phyloP scores from a whole-genome alignment of 2,797 vertebrate genomes.

The Paratrypauchen microcephalus region DNA sequence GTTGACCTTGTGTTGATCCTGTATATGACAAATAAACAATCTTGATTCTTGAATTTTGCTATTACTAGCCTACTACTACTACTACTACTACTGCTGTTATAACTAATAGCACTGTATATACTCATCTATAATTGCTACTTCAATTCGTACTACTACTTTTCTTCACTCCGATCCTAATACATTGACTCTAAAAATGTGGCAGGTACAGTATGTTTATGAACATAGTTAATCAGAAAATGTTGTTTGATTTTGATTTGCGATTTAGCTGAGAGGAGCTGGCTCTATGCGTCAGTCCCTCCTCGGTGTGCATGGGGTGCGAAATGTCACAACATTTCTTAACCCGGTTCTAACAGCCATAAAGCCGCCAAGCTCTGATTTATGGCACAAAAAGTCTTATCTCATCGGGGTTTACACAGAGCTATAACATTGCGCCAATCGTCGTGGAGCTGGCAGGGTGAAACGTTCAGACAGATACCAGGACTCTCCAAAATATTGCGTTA shows the following conservation, averaged over 20 bases:
- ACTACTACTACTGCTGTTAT: too few species aligned
- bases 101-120: too few species aligned
- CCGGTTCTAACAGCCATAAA: not conserved
- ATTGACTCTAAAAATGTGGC: too few species aligned
- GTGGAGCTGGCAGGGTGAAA: not conserved
- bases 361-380: constrained; percentile 5
- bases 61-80: too few species aligned
- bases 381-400: constrained; percentile 9
- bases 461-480: constrained; percentile 23
- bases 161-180: too few species aligned
- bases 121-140: too few species aligned
- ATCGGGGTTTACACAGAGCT: not conserved
- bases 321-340: constrained; percentile 6
- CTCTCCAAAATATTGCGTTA: constrained; percentile 19
- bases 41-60: too few species aligned
- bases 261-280: not conserved
- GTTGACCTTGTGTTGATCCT: too few species aligned
- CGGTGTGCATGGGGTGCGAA: not conserved
- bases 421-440: constrained; percentile 37
- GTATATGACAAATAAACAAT: too few species aligned
- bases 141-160: too few species aligned
- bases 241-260: too few species aligned
- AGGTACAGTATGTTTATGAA: not conserved
- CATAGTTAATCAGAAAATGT: not conserved
- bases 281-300: not conserved